Evolutionary conservation across 2,888 invertebrate species (phyloP), one percentile per base, ranked within the genome.

Genomic region (Actias luna): DNA sequence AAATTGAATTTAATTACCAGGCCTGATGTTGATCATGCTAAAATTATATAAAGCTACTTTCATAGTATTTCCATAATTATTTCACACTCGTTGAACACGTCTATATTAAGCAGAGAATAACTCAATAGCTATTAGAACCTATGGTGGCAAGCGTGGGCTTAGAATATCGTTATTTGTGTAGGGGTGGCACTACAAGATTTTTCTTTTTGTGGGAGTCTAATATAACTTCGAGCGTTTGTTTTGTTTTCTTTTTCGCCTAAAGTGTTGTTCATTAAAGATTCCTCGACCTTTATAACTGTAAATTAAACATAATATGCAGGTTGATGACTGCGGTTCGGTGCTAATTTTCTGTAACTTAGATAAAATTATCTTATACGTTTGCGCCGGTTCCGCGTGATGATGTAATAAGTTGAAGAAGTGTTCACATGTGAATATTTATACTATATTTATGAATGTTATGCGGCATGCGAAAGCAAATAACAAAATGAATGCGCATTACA

Each of bases 401-500:
- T 39, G 61, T 57, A 61, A 61, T 18, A 29, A 14, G 36, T 27
- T 55, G 27, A 61, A 60, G 52, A 46, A 46, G 22, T 4, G 42
- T 36, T 65, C 27, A 63, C 59, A 61, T 52, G 67, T 71, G 64
- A 70, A 70, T 71, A 75, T 71, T 73, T 63, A 71, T 68, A 60
- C 35, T 33, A 59, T 61, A 58, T 59, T 61, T 66, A 65, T 69
- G 63, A 69, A 69, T 71, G 72, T 71, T 69, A 66, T 59, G 66
- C 60, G 67, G 60, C 69, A 69, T 65, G 60, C 33, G 62, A 70
- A 67, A 68, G 67, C 66, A 67, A 71, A 72, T 74, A 71, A 73
- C 73, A 65, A 70, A 66, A 70, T 74, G 73, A 74, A 77, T 76
- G 72, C 71, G 73, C 75, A 75, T 71, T 70, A 62, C 74, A 73